Conservation (phyloP, 2,797 vertebrate species). For the Sebastes iracundus region DNA sequence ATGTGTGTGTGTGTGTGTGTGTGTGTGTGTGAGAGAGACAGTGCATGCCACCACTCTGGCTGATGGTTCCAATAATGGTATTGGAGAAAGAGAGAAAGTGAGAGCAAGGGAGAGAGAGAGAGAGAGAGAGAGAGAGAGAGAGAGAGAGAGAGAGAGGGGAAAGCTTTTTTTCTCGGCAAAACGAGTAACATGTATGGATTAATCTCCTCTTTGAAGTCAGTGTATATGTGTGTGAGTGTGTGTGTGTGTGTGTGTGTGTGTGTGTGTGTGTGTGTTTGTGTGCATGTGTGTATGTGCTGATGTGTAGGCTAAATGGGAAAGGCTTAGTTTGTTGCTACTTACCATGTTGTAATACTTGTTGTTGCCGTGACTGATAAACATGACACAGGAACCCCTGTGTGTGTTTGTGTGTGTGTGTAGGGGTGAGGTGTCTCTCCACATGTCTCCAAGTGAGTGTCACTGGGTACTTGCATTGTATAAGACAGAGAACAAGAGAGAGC, state of each 20-base stretch:
- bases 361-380: constrained; percentile 43
- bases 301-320: constrained; percentile 2
- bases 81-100: constrained; percentile 22
- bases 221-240: background rate
- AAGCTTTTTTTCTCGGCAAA: background rate
- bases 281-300: background rate
- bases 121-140: background rate
- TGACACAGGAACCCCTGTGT: constrained; percentile 34
- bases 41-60: constrained; percentile 76
- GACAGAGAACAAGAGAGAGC: constrained; percentile 8
- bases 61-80: constrained; percentile 78
- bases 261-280: background rate
- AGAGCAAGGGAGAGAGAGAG: background rate
- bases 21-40: constrained; percentile 43
- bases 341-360: constrained; percentile 30
- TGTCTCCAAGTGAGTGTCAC: constrained; percentile 1
- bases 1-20: constrained; percentile 1
- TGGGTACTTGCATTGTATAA: constrained; percentile 19
- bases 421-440: background rate
- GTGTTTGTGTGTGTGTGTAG: background rate
- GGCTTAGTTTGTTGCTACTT: constrained; percentile 36
- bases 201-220: constrained; percentile 29
- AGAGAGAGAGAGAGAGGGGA: background rate
- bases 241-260: background rate
- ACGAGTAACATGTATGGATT: constrained; percentile 14